Evolutionary conservation across 2,888 invertebrate genomes (phyloP).

Genomic region (Iphiclides podalirius): DNA sequence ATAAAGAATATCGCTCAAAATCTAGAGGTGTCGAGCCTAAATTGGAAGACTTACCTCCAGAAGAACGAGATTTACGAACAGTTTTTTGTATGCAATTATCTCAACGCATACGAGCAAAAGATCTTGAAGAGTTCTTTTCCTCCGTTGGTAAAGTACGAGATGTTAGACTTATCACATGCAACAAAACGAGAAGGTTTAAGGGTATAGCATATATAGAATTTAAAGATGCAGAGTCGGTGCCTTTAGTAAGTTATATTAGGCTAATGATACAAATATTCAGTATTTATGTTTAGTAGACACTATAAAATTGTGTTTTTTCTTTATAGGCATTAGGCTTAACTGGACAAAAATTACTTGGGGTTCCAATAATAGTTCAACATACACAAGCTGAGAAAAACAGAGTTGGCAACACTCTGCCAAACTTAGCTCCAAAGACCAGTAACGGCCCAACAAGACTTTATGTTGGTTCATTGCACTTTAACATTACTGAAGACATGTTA

Average conservation of each 20-base stretch:
- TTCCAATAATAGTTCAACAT: conserved; percentile 98
- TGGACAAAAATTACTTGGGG: conserved; percentile 95
- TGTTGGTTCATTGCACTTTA: conserved; percentile 98
- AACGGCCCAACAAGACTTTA: conserved; percentile 98
- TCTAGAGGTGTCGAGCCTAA: conserved; percentile 79
- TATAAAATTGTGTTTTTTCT: conserved; percentile 22
- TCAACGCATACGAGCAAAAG: conserved; percentile 94
- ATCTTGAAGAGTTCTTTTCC: conserved; percentile 99
- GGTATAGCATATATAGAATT: conserved; percentile 99
- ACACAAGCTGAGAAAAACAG: conserved; percentile 98
- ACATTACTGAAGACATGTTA: conserved; percentile 99
- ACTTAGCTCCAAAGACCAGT: conserved; percentile 91
- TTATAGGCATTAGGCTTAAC: conserved; percentile 95
- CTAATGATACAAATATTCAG: too few relatives aligned
- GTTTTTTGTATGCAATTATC: conserved; percentile 99
- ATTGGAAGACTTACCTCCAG: conserved; percentile 92
- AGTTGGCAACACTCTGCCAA: conserved; percentile 91
- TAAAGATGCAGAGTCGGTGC: conserved; percentile 97
- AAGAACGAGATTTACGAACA: conserved; percentile 98
- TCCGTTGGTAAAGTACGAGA: conserved; percentile 99
- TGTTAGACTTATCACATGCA: conserved; percentile 98
- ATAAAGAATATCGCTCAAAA: conserved; percentile 62
- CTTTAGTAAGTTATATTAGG: conserved; percentile 86
- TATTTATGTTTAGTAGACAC: conserved; percentile 25
- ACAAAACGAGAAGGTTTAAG: conserved; percentile 98